A percentile compares a stretch with the other conserved stretches of the same genome.
phyloP scores from a whole-genome alignment of 2,797 vertebrate genomes.

The Spinibarbus caldwelli region DNA sequence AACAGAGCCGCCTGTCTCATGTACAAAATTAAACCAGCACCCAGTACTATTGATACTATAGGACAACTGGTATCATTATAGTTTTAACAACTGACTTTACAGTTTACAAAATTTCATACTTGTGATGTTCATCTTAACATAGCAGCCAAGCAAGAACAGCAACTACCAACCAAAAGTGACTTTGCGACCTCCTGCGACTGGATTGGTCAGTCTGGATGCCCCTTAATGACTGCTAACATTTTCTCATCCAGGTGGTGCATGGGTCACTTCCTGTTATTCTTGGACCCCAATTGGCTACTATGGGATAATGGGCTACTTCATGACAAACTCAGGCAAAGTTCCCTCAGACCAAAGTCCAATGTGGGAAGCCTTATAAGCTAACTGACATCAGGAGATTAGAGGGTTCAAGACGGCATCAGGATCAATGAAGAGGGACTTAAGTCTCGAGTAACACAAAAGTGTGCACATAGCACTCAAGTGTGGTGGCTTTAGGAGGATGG shows the following conservation, averaged over 20 bases:
- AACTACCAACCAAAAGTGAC: not conserved
- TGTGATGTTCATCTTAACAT: not conserved
- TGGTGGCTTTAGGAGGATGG: constrained; percentile 54
- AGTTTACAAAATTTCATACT: not conserved
- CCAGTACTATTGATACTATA: not conserved
- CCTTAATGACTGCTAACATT: not conserved
- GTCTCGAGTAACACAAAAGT: constrained; percentile 56
- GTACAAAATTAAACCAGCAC: not conserved
- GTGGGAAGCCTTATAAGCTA: constrained; percentile 58
- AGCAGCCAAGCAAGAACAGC: not conserved
- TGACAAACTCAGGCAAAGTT: constrained; percentile 52
- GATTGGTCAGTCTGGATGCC: not conserved
- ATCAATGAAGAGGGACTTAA: constrained; percentile 63
- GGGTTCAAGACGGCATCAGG: constrained; percentile 62
- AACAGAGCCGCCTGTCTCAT: not conserved
- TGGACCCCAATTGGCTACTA: constrained; percentile 8
- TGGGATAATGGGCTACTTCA: constrained; percentile 34
- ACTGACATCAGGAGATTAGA: constrained; percentile 65
- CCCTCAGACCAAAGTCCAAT: constrained; percentile 54
- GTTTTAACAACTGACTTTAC: not conserved
- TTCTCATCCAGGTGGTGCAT: constrained; percentile 17
- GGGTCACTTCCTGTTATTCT: constrained; percentile 35
- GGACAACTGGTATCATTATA: not conserved
- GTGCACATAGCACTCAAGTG: constrained; percentile 52
- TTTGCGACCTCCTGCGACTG: not conserved